phyloP scores from a whole-genome alignment of 2,113 vertebrate genomes.

The Heloderma charlesbogerti region DNA sequence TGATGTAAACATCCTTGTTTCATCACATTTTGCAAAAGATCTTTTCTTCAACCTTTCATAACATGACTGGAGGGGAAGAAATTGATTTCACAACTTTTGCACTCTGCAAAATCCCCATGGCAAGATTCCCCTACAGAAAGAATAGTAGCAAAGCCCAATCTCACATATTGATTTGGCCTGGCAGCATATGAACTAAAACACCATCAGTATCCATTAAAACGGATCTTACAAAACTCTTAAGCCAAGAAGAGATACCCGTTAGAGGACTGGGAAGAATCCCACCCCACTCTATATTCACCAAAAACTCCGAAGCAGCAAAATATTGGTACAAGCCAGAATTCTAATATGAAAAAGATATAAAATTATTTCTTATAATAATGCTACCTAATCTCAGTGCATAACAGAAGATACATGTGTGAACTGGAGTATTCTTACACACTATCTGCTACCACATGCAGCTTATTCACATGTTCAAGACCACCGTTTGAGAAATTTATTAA shows the following conservation, averaged over 20 bases:
- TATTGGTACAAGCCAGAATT: slow-evolving; percentile 25
- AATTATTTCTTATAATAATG: slow-evolving; percentile 19
- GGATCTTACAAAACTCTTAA: background rate
- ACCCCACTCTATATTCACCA: background rate
- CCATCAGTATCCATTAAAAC: slow-evolving; percentile 37
- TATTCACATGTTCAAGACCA: background rate
- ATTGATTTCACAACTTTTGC: slow-evolving; percentile 32
- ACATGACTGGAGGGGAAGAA: background rate
- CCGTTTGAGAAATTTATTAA: background rate
- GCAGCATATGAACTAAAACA: slow-evolving; percentile 34
- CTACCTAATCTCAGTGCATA: background rate
- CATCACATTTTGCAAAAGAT: slow-evolving; percentile 10
- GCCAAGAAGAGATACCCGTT: background rate
- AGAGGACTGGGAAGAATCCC: background rate
- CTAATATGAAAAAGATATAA: slow-evolving; percentile 38
- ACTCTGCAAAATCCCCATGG: background rate
- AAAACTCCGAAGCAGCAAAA: background rate
- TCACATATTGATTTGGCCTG: slow-evolving; percentile 26
- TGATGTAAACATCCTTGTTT: background rate
- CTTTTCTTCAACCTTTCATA: background rate
- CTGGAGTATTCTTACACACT: background rate
- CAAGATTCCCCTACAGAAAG: background rate
- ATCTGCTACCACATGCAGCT: slow-evolving; percentile 1
- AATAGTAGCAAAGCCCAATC: slow-evolving; percentile 44
- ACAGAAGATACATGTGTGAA: slow-evolving; percentile 1